phyloP scores from a whole-genome alignment of 2,113 vertebrate species.

The Solea solea region DNA sequence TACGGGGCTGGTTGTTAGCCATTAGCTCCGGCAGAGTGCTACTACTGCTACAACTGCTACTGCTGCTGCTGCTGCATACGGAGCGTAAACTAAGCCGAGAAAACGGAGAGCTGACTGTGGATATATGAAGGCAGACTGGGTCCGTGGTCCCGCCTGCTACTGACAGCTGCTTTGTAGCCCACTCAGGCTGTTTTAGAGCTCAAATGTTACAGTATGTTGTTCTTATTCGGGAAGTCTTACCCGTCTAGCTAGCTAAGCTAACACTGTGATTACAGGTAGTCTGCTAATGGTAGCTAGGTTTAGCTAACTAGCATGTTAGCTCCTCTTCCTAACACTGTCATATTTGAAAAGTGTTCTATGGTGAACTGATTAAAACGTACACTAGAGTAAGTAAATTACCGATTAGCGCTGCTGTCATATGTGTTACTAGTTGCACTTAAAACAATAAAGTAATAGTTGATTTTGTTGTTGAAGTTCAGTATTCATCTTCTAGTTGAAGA shows the following conservation, averaged over 20 bases:
- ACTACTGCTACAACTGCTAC: slow-evolving; percentile 40
- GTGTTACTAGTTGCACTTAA: not conserved
- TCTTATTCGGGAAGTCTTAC: not conserved
- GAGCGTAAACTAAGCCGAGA: slow-evolving; percentile 57
- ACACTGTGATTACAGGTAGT: slow-evolving; percentile 22
- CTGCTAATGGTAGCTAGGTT: slow-evolving; percentile 54
- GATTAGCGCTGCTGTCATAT: not conserved
- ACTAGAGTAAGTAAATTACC: not conserved
- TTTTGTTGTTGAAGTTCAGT: slow-evolving; percentile 24
- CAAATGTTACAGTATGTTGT: not conserved
- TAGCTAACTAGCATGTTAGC: slow-evolving; percentile 60
- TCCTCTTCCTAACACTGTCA: not conserved
- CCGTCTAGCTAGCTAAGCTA: slow-evolving; percentile 50
- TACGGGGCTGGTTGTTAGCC: slow-evolving; percentile 15
- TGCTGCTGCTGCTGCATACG: slow-evolving; percentile 46
- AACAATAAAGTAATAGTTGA: not conserved
- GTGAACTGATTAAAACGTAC: not conserved
- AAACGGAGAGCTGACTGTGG: slow-evolving; percentile 52
- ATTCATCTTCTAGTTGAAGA: not conserved
- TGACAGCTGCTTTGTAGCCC: not conserved
- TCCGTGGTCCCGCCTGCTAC: not conserved
- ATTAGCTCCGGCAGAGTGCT: slow-evolving; percentile 38
- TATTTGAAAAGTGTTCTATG: not conserved
- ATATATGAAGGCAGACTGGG: slow-evolving; percentile 41
- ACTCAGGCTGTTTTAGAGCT: not conserved